These are phyloP conservation scores for Microdon myrmicae DNA, from an alignment of 2,888 invertebrate genomes.

Conservation along the genomic window DNA sequence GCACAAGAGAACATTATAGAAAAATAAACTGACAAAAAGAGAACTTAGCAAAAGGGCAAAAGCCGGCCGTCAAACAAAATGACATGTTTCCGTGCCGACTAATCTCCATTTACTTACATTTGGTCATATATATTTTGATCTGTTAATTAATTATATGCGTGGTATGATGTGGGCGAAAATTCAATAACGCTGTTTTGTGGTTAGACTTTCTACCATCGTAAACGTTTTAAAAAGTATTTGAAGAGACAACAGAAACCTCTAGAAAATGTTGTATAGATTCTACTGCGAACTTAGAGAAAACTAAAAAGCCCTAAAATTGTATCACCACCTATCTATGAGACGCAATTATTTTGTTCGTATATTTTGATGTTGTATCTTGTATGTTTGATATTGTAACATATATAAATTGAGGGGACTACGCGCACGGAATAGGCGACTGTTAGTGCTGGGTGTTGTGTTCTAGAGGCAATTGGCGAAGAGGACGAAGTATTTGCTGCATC, in stretches of 20 bases:
- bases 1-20: too few relatives aligned
- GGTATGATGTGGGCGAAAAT: constrained; percentile 38
- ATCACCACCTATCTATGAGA: constrained; percentile 39
- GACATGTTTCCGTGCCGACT: constrained; percentile 29
- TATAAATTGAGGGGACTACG: constrained; percentile 41
- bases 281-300: too few relatives aligned
- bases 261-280: too few relatives aligned
- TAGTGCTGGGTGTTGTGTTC: constrained; percentile 1
- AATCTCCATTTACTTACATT: constrained; percentile 21
- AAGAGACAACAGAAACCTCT: too few relatives aligned
- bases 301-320: constrained; percentile 49
- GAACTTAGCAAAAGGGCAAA: constrained; percentile 43
- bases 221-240: too few relatives aligned
- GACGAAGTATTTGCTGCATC: constrained; percentile 29
- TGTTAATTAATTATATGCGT: constrained; percentile 29
- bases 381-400: too few relatives aligned
- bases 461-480: not conserved
- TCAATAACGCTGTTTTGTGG: too few relatives aligned
- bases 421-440: constrained; percentile 17
- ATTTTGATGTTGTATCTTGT: constrained; percentile 7
- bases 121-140: constrained; percentile 45
- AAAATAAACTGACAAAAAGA: too few relatives aligned
- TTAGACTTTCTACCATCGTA: too few relatives aligned
- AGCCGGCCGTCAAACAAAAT: constrained; percentile 30
- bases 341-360: constrained; percentile 42